Evolutionary conservation across 2,888 invertebrate species (phyloP).

Genomic region (Nineta flava): DNA sequence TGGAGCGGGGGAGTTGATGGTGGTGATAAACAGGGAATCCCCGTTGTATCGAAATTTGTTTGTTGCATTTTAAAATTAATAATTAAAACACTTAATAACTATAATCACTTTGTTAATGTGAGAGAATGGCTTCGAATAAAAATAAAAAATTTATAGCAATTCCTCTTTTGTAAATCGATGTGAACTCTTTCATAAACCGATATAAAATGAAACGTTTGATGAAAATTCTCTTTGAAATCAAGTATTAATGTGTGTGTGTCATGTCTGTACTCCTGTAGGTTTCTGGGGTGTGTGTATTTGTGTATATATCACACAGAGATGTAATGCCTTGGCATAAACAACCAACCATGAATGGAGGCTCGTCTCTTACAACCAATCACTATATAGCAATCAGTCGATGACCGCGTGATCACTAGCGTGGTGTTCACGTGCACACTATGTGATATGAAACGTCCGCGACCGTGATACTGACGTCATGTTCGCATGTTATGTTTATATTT

Average conservation of each 20-base stretch:
- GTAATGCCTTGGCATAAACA: conserved; percentile 11
- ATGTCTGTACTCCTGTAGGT: conserved; percentile 1
- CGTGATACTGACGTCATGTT: conserved; percentile 47
- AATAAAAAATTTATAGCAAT: no score
- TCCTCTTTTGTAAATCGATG: no score
- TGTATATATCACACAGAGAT: conserved; percentile 22
- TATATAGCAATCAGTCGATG: conserved; percentile 46
- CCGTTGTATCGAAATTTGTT: no score
- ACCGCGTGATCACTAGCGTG: conserved; percentile 60
- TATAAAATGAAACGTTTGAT: no score
- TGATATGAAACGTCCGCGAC: conserved; percentile 42
- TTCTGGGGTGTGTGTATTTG: conserved; percentile 27
- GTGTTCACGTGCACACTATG: conserved; percentile 73
- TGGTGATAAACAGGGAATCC: background rate
- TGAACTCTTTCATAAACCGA: background rate
- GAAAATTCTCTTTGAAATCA: background rate
- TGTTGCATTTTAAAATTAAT: no score
- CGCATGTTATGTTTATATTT: conserved; percentile 24
- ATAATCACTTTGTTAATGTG: no score
- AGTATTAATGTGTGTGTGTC: background rate
- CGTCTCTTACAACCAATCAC: conserved; percentile 49
- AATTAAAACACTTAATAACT: no score
- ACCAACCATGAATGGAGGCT: conserved; percentile 55
- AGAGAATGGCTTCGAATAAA: no score
- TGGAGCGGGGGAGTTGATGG: conserved; percentile 1